Conservation (phyloP, 2,113 vertebrate genomes). For the Porphyrio hochstetteri region DNA sequence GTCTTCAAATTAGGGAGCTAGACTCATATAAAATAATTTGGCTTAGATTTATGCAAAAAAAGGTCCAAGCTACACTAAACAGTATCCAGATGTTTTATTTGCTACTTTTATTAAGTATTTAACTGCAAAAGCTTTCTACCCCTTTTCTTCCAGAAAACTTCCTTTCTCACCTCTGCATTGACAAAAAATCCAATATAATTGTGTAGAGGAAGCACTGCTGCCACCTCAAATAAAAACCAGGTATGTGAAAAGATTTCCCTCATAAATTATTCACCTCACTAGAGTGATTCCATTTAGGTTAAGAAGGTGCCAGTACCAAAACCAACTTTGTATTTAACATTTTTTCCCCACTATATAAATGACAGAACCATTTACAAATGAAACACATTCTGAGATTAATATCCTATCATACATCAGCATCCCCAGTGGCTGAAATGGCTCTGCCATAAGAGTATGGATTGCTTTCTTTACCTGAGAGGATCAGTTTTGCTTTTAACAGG, state of each 20-base stretch:
- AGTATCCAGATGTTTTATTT: background rate
- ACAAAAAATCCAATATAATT: background rate
- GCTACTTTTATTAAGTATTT: background rate
- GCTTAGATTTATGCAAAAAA: background rate
- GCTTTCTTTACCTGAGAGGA: background rate
- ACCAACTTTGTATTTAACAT: background rate
- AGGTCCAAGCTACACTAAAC: background rate
- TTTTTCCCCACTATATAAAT: background rate
- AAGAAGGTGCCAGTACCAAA: background rate
- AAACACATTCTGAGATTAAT: background rate
- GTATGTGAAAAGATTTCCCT: background rate
- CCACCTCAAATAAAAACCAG: background rate
- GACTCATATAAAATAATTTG: background rate
- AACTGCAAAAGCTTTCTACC: background rate
- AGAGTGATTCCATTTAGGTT: background rate
- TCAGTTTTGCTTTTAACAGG: background rate
- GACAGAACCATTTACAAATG: background rate
- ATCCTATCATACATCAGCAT: background rate
- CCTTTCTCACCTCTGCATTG: background rate
- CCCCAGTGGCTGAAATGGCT: background rate
- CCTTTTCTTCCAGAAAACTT: background rate
- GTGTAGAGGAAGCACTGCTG: background rate
- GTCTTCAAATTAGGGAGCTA: constrained; percentile 36
- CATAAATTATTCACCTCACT: background rate
- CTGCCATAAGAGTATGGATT: background rate